Base-by-base conservation (phyloP, 1,140 invertebrate genomes). In the Sycobia sp. region DNA sequence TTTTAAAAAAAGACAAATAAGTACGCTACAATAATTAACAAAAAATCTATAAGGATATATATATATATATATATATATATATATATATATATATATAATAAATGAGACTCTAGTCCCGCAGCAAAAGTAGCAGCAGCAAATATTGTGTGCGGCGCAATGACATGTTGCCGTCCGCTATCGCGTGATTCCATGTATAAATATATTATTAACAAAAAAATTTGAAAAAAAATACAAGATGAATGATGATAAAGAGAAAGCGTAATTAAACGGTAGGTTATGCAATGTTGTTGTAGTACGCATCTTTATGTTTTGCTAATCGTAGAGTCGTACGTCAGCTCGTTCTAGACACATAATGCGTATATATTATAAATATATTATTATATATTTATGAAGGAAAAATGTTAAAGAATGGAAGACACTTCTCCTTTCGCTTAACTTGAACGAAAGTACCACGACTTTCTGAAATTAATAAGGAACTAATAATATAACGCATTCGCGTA, bases 221-320 rank as follows among this genome's bases (percentile, higher is more conserved):
- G 14, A 5, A 62, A 22, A 46, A 32, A 27, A 47, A 41, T 14
- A 27, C 20, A n/a, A n/a, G n/a, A n/a, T n/a, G n/a, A n/a, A n/a
- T n/a, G n/a, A n/a, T n/a, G n/a, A 50, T 18, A 46, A 54, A 34
- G 18, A 20, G 44, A 23, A 53, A 22, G 25, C 27, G 18, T 39
- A 18, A 38, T 18, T 20, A 41, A 57, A 36, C 51, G 44, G 44
- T 63, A 57, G 53, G 43, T 57, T 20, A n/a, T n/a, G 46, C 46
- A 63, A 32, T 49, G 68, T 58, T 27, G 64, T 68, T 49, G 65
- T 65, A 46, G 66, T 34, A 27, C 60, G 65, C 66, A 72, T 63
- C 46, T 68, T 49, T 62, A 71, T 67, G 67, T 72, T 71, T 60
- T 62, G 53, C 54, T 54, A 63, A 57, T 62, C 18, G 22, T 62